Base-by-base conservation (phyloP, 2,888 invertebrate genomes). In the Mesoligia furuncula region DNA sequence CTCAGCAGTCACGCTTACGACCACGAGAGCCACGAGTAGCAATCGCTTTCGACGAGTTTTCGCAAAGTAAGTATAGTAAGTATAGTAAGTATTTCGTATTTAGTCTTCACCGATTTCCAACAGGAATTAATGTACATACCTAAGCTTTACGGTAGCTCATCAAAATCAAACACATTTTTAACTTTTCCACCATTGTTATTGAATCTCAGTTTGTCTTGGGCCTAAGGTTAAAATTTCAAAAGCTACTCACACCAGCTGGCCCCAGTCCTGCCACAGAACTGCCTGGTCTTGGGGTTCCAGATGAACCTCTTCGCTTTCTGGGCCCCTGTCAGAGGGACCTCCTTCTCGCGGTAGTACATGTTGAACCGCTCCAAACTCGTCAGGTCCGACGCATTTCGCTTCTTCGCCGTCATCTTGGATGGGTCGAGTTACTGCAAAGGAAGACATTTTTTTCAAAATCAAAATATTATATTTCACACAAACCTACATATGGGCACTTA, bases 241-340 rank as follows among this genome's bases (percentile, higher is more conserved):
- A 31, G 15, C 13, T 73, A 98, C 98, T 98, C 95, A 99, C 98
- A 98, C 99, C 99, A 99, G 94, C 98, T 98, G 17, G 97, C 95
- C 31, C 97, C 98, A 13, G 98, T 98, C 89, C 99, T 97, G 75
- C 99, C 99, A 79, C 98, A 97, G 92, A 98, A 97, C 92, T 97
- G 97, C 89, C 97, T 97, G 13, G 97, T 98, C 90, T 98, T 98
- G 0, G 97, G 97, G 94, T 99, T 98, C 97, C 98, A 98, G 66
- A 99, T 91, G 95, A 98, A 98, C 87, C 97, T 94, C 92, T 97
- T 97, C 75, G 97, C 91, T 84, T 97, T 97, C 91, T 98, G 96
- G 83, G 97, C 96, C 65, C 95, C 96, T 1, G 97, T 96, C 64
- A 97, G 91, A 2, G 97, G 93, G 75, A 97, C 97, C 85, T 98